phyloP scores from a whole-genome alignment of 1,140 invertebrate genomes.

The Zaprionus tsacasi region DNA sequence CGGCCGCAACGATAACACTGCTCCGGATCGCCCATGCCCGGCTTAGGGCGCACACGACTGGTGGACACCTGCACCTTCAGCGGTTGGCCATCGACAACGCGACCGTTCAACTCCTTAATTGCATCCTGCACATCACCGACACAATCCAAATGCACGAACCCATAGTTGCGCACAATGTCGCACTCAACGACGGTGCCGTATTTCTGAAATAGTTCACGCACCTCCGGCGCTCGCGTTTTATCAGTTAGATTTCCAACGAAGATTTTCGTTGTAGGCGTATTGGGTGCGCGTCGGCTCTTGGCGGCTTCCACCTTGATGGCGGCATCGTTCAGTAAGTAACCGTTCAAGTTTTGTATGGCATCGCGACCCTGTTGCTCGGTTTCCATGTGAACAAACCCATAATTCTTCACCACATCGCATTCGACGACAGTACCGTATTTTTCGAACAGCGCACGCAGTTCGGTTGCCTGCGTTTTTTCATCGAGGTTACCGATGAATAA shows the following conservation, averaged over 20 bases:
- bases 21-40: constrained; percentile 97
- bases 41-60: constrained; percentile 94
- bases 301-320: constrained; percentile 96
- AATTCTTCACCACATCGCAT: constrained; percentile 98
- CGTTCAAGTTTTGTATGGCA: constrained; percentile 96
- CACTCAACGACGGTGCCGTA: constrained; percentile 95
- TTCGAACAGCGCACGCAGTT: constrained; percentile 95
- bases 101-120: constrained; percentile 94
- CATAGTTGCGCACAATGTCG: constrained; percentile 96
- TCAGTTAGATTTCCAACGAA: constrained; percentile 96
- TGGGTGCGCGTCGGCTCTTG: constrained; percentile 92
- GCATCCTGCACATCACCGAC: constrained; percentile 92
- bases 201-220: constrained; percentile 93
- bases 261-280: constrained; percentile 94
- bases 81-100: constrained; percentile 92
- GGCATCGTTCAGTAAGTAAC: constrained; percentile 93
- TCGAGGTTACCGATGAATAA: constrained; percentile 97
- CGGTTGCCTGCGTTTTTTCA: constrained; percentile 93
- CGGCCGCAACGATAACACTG: constrained; percentile 97
- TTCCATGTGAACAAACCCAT: constrained; percentile 99
- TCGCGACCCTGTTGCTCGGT: constrained; percentile 95
- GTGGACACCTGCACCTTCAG: constrained; percentile 96
- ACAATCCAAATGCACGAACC: constrained; percentile 94
- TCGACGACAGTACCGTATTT: constrained; percentile 98
- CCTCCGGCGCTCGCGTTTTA: constrained; percentile 94